phyloP scores from a whole-genome alignment of 2,797 vertebrate genomes.

The Enteromius mattozi region DNA sequence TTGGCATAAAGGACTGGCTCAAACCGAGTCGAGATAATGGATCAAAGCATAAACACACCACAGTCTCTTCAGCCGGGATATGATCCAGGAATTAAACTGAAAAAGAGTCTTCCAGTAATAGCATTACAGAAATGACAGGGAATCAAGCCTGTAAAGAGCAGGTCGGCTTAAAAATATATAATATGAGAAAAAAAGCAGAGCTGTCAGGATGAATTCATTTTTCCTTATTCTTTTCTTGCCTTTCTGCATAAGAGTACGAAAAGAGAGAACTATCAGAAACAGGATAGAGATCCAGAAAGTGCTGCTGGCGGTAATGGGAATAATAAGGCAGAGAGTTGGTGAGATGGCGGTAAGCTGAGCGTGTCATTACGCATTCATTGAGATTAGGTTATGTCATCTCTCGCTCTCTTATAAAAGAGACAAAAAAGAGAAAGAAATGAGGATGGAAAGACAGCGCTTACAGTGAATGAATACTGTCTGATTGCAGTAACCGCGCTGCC shows the following conservation, averaged over 20 bases:
- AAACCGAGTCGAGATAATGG: neutral
- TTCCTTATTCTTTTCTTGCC: neutral
- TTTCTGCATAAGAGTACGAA: constrained; percentile 4
- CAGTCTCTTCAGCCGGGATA: neutral
- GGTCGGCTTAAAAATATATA: constrained; percentile 33
- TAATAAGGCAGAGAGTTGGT: constrained; percentile 28
- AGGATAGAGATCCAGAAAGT: constrained; percentile 35
- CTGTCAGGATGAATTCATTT: constrained; percentile 35
- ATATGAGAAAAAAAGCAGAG: neutral
- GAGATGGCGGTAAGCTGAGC: constrained; percentile 45
- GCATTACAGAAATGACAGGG: constrained; percentile 19
- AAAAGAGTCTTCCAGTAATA: constrained; percentile 13
- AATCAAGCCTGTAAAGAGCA: constrained; percentile 34
- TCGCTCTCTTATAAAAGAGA: constrained; percentile 22
- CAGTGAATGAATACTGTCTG: constrained; percentile 31
- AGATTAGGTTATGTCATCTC: constrained; percentile 64
- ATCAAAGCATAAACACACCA: constrained; percentile 22
- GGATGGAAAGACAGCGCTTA: constrained; percentile 18
- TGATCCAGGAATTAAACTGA: constrained; percentile 31
- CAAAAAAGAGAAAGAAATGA: constrained; percentile 30
- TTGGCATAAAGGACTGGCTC: constrained; percentile 8
- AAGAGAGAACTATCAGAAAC: constrained; percentile 11
- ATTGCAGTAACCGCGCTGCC: constrained; percentile 39
- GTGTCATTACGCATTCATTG: constrained; percentile 52
- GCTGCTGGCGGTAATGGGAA: constrained; percentile 39